Percentiles rank a stretch among this genome's conserved stretches.
phyloP scores from a whole-genome alignment of 2,797 vertebrate species.

The Squalus acanthias region DNA sequence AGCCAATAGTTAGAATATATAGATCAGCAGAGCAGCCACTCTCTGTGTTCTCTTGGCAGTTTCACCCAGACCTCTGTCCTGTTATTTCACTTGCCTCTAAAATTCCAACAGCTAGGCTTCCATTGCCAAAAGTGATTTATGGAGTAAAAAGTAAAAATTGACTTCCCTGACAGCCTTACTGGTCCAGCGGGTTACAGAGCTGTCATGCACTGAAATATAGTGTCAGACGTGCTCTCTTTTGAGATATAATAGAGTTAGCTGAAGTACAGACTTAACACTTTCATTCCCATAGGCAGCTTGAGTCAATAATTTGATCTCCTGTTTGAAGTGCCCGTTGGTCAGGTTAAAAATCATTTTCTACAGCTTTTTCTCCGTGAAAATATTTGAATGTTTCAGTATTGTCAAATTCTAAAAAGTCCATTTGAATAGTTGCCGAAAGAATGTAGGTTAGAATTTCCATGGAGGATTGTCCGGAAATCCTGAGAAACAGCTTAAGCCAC shows the following conservation, averaged over 20 bases:
- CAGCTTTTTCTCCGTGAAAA: background rate
- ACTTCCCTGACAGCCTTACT: background rate
- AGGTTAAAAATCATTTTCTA: background rate
- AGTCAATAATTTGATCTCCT: background rate
- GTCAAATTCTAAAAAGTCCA: background rate
- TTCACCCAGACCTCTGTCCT: background rate
- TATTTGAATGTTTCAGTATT: background rate
- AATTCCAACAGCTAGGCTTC: background rate
- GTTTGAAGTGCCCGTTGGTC: background rate
- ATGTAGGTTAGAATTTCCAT: background rate
- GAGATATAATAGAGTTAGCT: constrained; percentile 13
- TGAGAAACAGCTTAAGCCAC: background rate
- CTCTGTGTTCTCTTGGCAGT: background rate
- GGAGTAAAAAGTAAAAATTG: constrained; percentile 11
- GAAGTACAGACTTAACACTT: background rate
- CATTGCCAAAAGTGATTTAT: background rate
- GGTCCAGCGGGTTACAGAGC: background rate
- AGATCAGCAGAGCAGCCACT: background rate
- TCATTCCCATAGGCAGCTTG: background rate
- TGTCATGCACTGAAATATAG: background rate
- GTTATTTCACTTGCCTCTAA: background rate
- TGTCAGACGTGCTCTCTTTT: background rate
- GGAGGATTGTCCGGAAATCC: background rate
- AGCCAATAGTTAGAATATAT: too few relatives aligned
- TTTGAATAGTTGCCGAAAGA: background rate